Conservation (phyloP, 2,888 invertebrate species). For the Emmelina monodactyla region DNA sequence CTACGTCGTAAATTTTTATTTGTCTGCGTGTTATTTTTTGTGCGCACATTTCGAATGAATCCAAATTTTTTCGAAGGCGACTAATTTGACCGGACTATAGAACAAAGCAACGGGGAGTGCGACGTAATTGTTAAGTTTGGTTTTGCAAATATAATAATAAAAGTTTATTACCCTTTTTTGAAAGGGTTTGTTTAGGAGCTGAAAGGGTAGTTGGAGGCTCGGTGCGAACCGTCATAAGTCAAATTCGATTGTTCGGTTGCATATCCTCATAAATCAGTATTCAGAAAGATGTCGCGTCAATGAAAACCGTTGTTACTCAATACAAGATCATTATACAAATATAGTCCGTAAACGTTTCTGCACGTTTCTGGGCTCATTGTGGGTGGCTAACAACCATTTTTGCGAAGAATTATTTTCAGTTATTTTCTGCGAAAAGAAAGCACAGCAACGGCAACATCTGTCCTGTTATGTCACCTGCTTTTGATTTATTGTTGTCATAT, state of each 20-base stretch:
- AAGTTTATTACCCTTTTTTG: conserved; percentile 60
- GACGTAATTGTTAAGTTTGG: conserved; percentile 38
- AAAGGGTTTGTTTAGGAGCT: conserved; percentile 56
- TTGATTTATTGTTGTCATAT: conserved; percentile 18
- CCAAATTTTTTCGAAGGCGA: conserved; percentile 39
- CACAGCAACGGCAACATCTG: conserved; percentile 29
- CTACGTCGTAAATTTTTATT: conserved; percentile 43
- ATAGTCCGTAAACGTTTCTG: conserved; percentile 59
- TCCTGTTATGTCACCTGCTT: conserved; percentile 37
- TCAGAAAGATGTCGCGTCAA: conserved; percentile 43
- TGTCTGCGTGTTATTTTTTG: conserved; percentile 42
- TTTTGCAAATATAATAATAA: conserved; percentile 64
- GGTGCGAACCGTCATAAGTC: conserved; percentile 43
- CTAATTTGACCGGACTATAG: conserved; percentile 48
- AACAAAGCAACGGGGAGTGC: conserved; percentile 43
- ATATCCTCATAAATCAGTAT: conserved; percentile 58
- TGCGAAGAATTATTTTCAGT: conserved; percentile 29
- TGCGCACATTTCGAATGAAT: conserved; percentile 38
- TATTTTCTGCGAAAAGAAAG: conserved; percentile 56
- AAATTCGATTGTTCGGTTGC: conserved; percentile 59
- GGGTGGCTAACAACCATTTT: conserved; percentile 36
- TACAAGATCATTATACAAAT: conserved; percentile 63
- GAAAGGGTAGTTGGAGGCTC: conserved; percentile 53
- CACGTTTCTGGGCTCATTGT: conserved; percentile 48
- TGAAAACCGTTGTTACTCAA: conserved; percentile 48